Base-by-base conservation (phyloP, 2,888 invertebrate species). In the Drosophila nr. medialis region DNA sequence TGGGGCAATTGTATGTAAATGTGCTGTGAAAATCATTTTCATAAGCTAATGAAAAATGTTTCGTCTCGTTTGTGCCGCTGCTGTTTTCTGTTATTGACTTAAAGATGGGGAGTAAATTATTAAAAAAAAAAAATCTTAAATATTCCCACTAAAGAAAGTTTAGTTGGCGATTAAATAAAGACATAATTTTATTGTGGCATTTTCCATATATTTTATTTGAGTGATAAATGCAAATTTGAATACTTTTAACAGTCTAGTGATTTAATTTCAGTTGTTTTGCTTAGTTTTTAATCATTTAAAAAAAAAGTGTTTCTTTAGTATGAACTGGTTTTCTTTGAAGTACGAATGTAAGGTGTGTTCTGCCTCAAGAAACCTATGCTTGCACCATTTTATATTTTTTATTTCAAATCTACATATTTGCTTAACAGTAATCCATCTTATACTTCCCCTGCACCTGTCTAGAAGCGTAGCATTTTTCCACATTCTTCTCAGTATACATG, bases 1-100 rank as follows among this genome's bases (percentile, higher is more conserved):
- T 56, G 54, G 34, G 78, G 53, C 82, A 77, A 85, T 83, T 85
- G 85, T 88, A 80, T 86, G 75, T 53, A 82, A 85, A 85, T 84
- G 63, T 63, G 62, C 63, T 70, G 88, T 84, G 85, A 66, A 87
- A 77, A 83, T 72, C 58, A 77, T 77, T 75, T 80, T 82, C 3
- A 64, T 71, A 50, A 76, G 64, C 65, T 64, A 67, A 75, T 77
- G 58, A 71, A 83, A 83, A 74, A 79, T 80, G 75, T 69, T 36
- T 61, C 48, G 29, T 29, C 11, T 56, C 24, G 4, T 54, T 48
- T 56, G 24, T 51, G n/a, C 60, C 71, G 27, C 45, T 62, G 42
- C 56, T 60, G 56, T 32, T 67, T 74, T 24, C 42, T 56, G 40
- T 65, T 62, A 59, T 64, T 53, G 59, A 56, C 32, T 63, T 27